Conservation (phyloP, 2,113 vertebrate genomes). For the Gadus chalcogrammus region DNA sequence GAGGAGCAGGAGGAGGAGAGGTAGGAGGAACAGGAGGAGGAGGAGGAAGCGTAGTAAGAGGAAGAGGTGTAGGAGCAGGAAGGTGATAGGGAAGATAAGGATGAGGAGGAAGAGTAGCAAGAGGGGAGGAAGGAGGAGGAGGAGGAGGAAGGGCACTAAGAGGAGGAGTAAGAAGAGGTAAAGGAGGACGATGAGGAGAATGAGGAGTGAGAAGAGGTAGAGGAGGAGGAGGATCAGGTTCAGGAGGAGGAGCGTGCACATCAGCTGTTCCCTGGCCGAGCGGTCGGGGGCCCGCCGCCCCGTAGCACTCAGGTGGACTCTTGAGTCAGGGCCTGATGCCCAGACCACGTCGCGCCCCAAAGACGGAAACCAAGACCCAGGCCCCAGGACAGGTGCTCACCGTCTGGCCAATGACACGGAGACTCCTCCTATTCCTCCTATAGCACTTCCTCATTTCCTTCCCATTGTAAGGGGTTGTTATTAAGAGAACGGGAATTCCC, state of each 20-base stretch:
- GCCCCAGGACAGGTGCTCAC: no score
- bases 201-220: not conserved
- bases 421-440: constrained; percentile 15
- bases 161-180: no score
- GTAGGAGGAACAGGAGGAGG: no score
- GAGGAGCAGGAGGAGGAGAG: no score
- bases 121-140: no score
- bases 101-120: no score
- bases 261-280: constrained; percentile 44
- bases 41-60: no score
- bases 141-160: no score
- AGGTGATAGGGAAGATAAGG: no score
- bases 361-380: constrained; percentile 27
- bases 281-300: constrained; percentile 14
- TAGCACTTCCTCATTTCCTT: constrained; percentile 11
- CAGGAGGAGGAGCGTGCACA: constrained; percentile 16
- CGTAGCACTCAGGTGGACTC: constrained; percentile 24
- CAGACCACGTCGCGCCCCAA: constrained; percentile 20
- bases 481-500: no score
- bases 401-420: not conserved
- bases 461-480: constrained; percentile 9
- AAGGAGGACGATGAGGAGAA: not conserved
- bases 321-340: constrained; percentile 54
- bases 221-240: no score
- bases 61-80: no score